A percentile compares a stretch with the other conserved stretches of the same genome.
Evolutionary conservation across 2,888 invertebrate genomes (phyloP).

Genomic region (Microctonus hyperodae): DNA sequence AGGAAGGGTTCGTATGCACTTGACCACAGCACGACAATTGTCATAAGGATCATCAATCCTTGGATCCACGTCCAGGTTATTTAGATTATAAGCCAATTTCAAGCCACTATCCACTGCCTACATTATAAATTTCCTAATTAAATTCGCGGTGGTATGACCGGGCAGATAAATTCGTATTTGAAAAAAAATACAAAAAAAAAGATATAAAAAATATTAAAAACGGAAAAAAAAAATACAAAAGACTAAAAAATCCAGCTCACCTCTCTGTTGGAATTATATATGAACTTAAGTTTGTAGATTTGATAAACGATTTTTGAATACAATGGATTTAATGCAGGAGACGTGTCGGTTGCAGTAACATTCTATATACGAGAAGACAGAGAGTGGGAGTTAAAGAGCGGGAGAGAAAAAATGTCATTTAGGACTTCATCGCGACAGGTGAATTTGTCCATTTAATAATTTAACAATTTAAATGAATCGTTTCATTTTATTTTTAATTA

Average conservation of each 20-base stretch:
- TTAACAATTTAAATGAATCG: constrained; percentile 1
- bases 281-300: constrained; percentile 31
- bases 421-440: constrained; percentile 10
- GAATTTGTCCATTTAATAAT: constrained; percentile 19
- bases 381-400: background rate
- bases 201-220: background rate
- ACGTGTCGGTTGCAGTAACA: constrained; percentile 13
- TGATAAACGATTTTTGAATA: constrained; percentile 29
- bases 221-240: constrained; percentile 14
- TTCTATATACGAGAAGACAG: background rate
- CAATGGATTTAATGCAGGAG: constrained; percentile 1
- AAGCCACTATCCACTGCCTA: constrained; percentile 57
- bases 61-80: constrained; percentile 55
- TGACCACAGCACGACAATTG: constrained; percentile 54
- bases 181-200: constrained; percentile 22
- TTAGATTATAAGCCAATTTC: constrained; percentile 53
- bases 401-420: background rate
- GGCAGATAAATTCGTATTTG: constrained; percentile 4
- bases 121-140: constrained; percentile 51
- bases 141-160: background rate
- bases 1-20: constrained; percentile 60
- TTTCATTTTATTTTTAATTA: constrained; percentile 8
- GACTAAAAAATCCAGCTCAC: constrained; percentile 36
- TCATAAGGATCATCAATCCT: constrained; percentile 47
- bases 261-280: constrained; percentile 37